A percentile compares a stretch with the other conserved stretches of the same genome.
phyloP scores from a whole-genome alignment of 2,113 vertebrate genomes.

The Phyllostomus hastatus region DNA sequence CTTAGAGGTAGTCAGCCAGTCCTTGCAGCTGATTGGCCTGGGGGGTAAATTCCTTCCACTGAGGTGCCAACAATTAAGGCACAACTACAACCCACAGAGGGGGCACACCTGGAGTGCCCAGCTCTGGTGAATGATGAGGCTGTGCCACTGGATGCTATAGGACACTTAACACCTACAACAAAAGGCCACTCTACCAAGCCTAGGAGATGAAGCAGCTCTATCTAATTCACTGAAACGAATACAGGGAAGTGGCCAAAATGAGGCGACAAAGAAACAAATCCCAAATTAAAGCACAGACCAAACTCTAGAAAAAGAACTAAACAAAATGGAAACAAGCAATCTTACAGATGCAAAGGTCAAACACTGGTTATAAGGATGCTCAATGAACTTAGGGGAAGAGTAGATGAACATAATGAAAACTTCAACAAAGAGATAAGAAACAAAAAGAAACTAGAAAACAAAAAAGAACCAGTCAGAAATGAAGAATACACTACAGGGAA shows the following conservation, averaged over 20 bases:
- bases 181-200: neutral
- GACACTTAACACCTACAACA: neutral
- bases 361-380: neutral
- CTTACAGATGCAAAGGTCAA: neutral
- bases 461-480: too few relatives aligned
- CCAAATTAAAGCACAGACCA: neutral
- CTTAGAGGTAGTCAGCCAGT: neutral
- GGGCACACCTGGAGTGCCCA: neutral
- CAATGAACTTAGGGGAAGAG: too few relatives aligned
- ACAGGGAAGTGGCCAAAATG: neutral
- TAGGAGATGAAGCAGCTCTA: neutral
- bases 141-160: neutral
- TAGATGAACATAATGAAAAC: too few relatives aligned
- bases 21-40: neutral
- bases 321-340: neutral
- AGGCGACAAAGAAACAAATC: neutral
- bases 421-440: too few relatives aligned
- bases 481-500: too few relatives aligned
- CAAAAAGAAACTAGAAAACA: too few relatives aligned
- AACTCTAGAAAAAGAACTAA: neutral
- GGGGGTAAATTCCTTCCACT: neutral
- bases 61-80: neutral
- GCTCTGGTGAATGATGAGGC: neutral
- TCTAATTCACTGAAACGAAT: neutral
- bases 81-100: neutral